Evolutionary conservation across 2,888 invertebrate species (phyloP), one percentile per base, ranked within the genome.

Genomic region (Euzophera pinguis): DNA sequence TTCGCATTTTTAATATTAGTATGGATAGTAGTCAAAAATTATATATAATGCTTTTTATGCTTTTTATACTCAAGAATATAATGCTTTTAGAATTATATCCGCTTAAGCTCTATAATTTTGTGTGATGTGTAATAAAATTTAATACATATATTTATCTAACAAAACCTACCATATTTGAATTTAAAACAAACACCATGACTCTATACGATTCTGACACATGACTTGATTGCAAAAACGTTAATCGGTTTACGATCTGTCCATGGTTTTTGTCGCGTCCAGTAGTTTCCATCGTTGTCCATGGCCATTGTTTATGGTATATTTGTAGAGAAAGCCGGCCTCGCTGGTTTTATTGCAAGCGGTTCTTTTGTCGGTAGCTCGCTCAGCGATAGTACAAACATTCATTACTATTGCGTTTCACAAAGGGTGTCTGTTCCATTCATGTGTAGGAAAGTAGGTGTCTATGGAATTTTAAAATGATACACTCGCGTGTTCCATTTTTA

Each of bases 311-410:
- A 55, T 53, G 41, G 57, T 50, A 52, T 57, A 55, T 61, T 62
- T 61, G 59, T 53, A 50, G 65, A 61, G 64, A 68, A 65, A 68
- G 67, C 62, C 41, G 37, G 38, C 29, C 49, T 50, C 39, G 39
- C 29, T 50, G 39, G 39, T 39, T 49, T 48, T 50, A 50, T 50
- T 38, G 29, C 49, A 32, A 39, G 32, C 29, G 32, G 38, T 14
- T 39, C 49, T 50, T 50, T 51, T 51, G 51, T 51, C 47, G 53
- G 53, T 47, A 50, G 53, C 53, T 14, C 29, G 13, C 37, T 38
- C 29, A 12, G 10, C 32, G 34, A 17, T 38, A 35, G 22, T 38
- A 35, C 53, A 53, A 53, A 53, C 45, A 53, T 45, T 43, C 52
- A 43, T 51, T 51, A 43, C 51, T 10, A 3, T 22, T 41, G 37